These are phyloP conservation scores for Epinephelus cyanopodus DNA, from an alignment of 2,113 vertebrate genomes.

Conservation along the genomic window DNA sequence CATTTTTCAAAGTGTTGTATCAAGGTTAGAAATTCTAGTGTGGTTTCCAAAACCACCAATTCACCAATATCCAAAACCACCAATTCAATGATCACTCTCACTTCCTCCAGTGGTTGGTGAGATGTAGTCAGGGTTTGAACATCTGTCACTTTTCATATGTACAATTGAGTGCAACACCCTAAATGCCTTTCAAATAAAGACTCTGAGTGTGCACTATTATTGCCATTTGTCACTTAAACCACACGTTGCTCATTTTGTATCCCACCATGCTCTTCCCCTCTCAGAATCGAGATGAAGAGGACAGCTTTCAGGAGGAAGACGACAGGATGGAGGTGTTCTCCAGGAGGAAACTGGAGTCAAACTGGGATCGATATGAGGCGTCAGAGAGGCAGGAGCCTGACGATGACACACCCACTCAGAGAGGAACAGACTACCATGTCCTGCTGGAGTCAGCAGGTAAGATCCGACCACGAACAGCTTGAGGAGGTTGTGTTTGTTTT, in stretches of 20 bases:
- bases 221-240: background rate
- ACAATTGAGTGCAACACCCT: too few relatives aligned
- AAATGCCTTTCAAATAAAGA: too few relatives aligned
- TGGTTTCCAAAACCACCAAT: too few relatives aligned
- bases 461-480: background rate
- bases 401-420: slow-evolving; percentile 84
- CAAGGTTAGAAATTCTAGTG: too few relatives aligned
- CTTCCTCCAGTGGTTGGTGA: too few relatives aligned
- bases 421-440: slow-evolving; percentile 91
- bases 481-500: background rate
- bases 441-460: slow-evolving; percentile 91
- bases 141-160: too few relatives aligned
- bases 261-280: background rate
- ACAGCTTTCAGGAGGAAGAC: slow-evolving; percentile 76
- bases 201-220: background rate
- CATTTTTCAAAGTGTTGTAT: too few relatives aligned
- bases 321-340: slow-evolving; percentile 84
- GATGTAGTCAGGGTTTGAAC: too few relatives aligned
- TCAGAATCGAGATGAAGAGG: slow-evolving; percentile 79
- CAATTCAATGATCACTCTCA: too few relatives aligned
- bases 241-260: background rate
- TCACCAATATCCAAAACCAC: too few relatives aligned
- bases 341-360: slow-evolving; percentile 91
- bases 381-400: slow-evolving; percentile 80
- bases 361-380: slow-evolving; percentile 92